These are phyloP conservation scores for Varanus salvator DNA, from an alignment of 2,113 vertebrate genomes.

Conservation along the genomic window DNA sequence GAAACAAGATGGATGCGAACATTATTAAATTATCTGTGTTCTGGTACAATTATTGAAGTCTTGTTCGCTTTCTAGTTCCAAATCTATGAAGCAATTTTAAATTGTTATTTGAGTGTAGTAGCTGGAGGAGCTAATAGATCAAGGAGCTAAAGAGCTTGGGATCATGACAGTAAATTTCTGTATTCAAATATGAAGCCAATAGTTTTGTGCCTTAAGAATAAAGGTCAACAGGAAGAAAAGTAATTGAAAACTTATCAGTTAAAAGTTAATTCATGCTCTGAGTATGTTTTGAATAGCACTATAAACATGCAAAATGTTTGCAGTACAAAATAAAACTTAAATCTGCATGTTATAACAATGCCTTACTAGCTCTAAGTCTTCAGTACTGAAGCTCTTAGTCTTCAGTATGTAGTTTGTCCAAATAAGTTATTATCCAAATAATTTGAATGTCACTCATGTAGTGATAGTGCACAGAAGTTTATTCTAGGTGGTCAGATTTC, in stretches of 20 bases:
- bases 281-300: neutral
- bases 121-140: neutral
- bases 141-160: neutral
- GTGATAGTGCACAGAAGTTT: too few species aligned
- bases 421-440: neutral
- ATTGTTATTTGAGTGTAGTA: neutral
- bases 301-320: neutral
- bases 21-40: slow-evolving; percentile 75
- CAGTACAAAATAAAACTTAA: neutral
- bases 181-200: neutral
- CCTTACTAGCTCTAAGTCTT: neutral
- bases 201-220: neutral
- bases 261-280: too few species aligned
- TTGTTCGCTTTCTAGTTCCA: slow-evolving; percentile 42
- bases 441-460: neutral
- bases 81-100: neutral
- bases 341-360: neutral
- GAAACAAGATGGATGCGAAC: slow-evolving; percentile 83
- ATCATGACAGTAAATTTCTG: neutral
- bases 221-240: neutral
- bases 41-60: slow-evolving; percentile 39
- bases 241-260: neutral
- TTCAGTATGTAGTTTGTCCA: neutral
- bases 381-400: neutral
- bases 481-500: neutral